Percentiles rank a stretch among this genome's conserved stretches.
Conservation (phyloP, 2,797 vertebrate species). For the Scolopax bukidnonensis region DNA sequence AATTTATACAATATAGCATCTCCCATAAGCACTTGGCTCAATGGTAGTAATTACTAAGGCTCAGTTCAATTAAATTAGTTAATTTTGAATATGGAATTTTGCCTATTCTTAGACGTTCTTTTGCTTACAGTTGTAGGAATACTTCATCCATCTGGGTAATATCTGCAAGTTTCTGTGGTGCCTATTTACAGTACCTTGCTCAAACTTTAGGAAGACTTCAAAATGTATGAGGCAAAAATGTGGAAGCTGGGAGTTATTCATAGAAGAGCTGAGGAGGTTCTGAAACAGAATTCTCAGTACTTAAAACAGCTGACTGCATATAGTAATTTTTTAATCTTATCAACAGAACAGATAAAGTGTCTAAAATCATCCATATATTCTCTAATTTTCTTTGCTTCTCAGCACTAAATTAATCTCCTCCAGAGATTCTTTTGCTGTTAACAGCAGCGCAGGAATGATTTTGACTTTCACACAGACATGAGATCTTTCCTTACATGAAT, state of each 20-base stretch:
- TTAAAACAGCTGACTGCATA: neutral
- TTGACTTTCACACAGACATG: neutral
- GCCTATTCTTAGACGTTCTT: neutral
- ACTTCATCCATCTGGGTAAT: neutral
- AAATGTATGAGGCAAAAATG: neutral
- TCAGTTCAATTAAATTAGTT: neutral
- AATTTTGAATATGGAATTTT: neutral
- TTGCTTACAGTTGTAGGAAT: neutral
- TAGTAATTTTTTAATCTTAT: neutral
- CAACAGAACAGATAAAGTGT: neutral
- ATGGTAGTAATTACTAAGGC: neutral
- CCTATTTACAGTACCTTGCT: neutral
- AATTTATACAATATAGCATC: neutral
- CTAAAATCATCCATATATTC: neutral
- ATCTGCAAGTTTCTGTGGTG: neutral
- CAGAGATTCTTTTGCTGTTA: neutral
- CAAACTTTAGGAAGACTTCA: neutral
- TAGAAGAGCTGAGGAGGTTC: neutral
- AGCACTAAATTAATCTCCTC: neutral
- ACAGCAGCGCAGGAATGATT: neutral
- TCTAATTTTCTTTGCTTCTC: neutral
- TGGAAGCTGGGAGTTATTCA: neutral
- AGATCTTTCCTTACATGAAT: neutral
- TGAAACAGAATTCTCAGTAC: neutral
- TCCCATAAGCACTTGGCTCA: neutral